Base-by-base conservation (phyloP, 2,888 invertebrate species). In the Leucoma salicis region DNA sequence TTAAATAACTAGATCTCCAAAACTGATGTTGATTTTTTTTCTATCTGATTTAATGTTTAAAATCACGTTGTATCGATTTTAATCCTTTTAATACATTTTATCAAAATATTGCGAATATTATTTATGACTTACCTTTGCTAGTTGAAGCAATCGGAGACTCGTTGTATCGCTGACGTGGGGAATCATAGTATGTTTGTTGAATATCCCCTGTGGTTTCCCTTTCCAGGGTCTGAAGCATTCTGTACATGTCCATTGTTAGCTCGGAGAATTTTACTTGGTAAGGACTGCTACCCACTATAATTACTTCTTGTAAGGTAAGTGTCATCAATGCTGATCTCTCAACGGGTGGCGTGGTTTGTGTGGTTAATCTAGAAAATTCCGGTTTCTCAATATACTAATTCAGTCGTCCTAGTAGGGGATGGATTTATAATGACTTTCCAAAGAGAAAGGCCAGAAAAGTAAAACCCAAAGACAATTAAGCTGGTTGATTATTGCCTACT, bases 221-320 rank as follows among this genome's bases (percentile, higher is more conserved):
- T 78, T 99, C 99, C 47, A 99, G 85, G 0, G 97, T 97, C 85
- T 99, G 99, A 46, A 98, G 91, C 94, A 99, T 98, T 64, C 98
- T 92, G 83, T 96, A 99, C 99, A 99, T 99, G 87, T 99, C 99
- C 92, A 99, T 94, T 10, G 98, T 98, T 59, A 99, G 89, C 82
- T 99, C 98, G 58, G 97, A 97, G 87, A 98, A 98, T 84, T 98
- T 98, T 21, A 97, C 96, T 91, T 99, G 98, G 71, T 97, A 96
- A 55, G 95, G 93, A 67, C 95, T 95, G 78, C 97, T 97, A 44
- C 99, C 98, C 44, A 99, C 94, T 56, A 99, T 97, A 43, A 99
- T 91, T 54, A 97, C 97, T 88, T 99, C 98, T 90, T 98, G 97
- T 33, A 99, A 92, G 25, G 94, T 93, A 57, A 98, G 91, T 72